A percentile compares a stretch with the other conserved stretches of the same genome.
Conservation (phyloP, 2,797 vertebrate genomes). For the Clarias pachynema region DNA sequence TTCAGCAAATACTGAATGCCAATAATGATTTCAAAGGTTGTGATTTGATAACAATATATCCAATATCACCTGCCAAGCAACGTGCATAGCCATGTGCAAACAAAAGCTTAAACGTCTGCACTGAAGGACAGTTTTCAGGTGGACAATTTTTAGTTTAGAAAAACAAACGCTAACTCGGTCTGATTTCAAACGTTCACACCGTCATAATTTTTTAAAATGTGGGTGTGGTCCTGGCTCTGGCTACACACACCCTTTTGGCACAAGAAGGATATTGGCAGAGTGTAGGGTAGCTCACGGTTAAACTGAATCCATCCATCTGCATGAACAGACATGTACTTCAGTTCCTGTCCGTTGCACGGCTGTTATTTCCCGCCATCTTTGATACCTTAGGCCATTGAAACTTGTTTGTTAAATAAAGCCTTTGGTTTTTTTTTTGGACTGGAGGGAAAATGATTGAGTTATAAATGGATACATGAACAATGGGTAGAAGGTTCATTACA, state of each 20-base stretch:
- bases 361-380: neutral
- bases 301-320: conserved; percentile 15
- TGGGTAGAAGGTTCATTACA: neutral
- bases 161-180: neutral
- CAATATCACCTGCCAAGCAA: neutral
- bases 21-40: neutral
- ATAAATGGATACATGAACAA: neutral
- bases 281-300: conserved; percentile 16
- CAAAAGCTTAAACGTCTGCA: neutral
- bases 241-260: conserved; percentile 42
- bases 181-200: conserved; percentile 11
- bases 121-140: neutral
- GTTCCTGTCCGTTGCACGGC: neutral
- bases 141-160: neutral
- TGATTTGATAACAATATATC: neutral
- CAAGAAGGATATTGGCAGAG: neutral
- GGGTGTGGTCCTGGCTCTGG: neutral
- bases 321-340: conserved; percentile 3
- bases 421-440: neutral
- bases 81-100: no score
- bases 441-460: neutral
- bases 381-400: neutral
- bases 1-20: neutral
- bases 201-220: neutral
- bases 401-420: neutral